Base-by-base conservation (phyloP, 2,113 vertebrate species). In the Bubo bubo region DNA sequence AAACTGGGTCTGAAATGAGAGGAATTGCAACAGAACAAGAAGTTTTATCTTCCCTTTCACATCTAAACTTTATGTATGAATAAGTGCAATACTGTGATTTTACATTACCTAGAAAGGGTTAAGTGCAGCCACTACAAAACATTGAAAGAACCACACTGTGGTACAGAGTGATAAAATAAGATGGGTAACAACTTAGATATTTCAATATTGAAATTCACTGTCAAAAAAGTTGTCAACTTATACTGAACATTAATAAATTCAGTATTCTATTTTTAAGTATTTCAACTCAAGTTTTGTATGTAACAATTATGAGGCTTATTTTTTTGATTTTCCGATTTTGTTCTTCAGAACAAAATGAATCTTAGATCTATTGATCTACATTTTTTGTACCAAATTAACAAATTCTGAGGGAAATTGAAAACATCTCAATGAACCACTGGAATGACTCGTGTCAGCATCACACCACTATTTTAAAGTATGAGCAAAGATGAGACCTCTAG, bases 1-100 rank as follows among this genome's bases (percentile, higher is more conserved):
- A 98, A 71, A 99, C 97, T 0, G 98, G 98, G 97, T 99, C 99
- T 99, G 93, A 79, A 97, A 82, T 0, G 82, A 96, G 60, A 97
- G 11, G 27, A 50, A 52, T 35, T 24, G 60, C 30, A 76, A 34
- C 9, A 52, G n/a, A 43, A 59, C 0, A 34, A 41, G 5, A 41
- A 28, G 12, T 34, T 73, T 95, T 72, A 84, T 22, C 41, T 22
- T 70, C 41, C 22, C 3, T 81, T 52, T 59, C 60, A 59, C 2
- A 5, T 6, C 12, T 41, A 32, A 45, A 49, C 18, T 41, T 66
- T 34, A 82, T 6, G 4, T 32, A 47, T 5, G 23, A 71, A 22
- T 52, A 56, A 66, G 14, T 19, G 21, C 32, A 55, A 37, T 22
- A 41, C 6, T 1, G 5, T 20, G 47, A 32, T 60, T 86, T 52